phyloP scores from a whole-genome alignment of 1,140 invertebrate species.

The Scaptodrosophila lebanonensis region DNA sequence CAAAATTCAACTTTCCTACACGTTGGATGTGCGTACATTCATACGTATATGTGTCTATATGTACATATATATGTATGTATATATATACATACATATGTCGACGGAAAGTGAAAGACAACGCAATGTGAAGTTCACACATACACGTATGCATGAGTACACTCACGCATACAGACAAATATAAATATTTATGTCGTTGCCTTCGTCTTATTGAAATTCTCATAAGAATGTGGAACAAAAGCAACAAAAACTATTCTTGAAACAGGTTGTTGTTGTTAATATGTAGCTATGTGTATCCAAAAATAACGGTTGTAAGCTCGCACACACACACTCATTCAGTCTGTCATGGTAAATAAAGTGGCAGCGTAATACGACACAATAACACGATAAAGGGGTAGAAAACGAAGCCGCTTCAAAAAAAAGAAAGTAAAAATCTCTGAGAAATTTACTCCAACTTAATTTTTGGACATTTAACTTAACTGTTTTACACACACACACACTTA shows the following conservation, averaged over 20 bases:
- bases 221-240: conserved; percentile 54
- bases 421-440: conserved; percentile 53
- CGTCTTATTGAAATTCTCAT: conserved; percentile 70
- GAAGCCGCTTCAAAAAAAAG: conserved; percentile 39
- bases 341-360: conserved; percentile 13
- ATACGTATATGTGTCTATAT: no score
- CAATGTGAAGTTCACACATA: no score
- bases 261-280: conserved; percentile 29
- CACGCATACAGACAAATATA: no score
- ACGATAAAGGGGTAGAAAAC: conserved; percentile 22
- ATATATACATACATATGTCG: neutral
- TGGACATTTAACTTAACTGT: conserved; percentile 36
- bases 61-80: no score
- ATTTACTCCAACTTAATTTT: conserved; percentile 28
- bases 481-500: conserved; percentile 15
- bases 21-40: neutral
- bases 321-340: conserved; percentile 9
- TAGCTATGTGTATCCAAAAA: conserved; percentile 1
- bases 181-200: no score
- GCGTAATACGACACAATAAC: conserved; percentile 43
- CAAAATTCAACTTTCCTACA: conserved; percentile 14
- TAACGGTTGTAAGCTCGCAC: conserved; percentile 39
- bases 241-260: conserved; percentile 27
- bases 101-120: conserved; percentile 63
- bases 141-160: no score